Evolutionary conservation across 2,797 vertebrate genomes (phyloP).

Genomic region (Sebastes itinus): DNA sequence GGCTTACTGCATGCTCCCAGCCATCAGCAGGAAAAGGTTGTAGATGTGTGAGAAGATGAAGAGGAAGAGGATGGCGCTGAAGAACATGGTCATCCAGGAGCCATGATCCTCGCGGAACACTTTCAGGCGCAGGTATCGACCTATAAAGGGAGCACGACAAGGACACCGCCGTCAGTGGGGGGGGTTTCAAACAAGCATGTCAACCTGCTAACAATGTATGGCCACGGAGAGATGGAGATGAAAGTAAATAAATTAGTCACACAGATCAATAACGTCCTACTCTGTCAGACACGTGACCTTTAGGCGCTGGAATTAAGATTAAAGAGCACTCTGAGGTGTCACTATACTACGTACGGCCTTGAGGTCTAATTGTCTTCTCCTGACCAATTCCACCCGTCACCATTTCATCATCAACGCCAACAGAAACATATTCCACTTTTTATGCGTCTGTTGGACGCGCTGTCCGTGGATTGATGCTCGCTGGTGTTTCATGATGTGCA

Average conservation of each 20-base stretch:
- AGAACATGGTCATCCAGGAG: slow-evolving; percentile 99
- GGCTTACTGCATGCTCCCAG: slow-evolving; percentile 92
- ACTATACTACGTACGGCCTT: not conserved
- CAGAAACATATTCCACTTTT: not conserved
- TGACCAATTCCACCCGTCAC: slow-evolving; percentile 1
- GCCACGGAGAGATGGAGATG: slow-evolving; percentile 34
- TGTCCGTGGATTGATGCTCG: not conserved
- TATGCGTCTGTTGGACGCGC: not conserved
- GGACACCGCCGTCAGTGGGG: slow-evolving; percentile 55
- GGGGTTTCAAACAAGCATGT: slow-evolving; percentile 27
- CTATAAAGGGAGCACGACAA: slow-evolving; percentile 75
- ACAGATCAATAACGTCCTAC: slow-evolving; percentile 56
- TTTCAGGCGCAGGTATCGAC: slow-evolving; percentile 94
- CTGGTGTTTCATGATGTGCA: slow-evolving; percentile 41
- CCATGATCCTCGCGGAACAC: slow-evolving; percentile 98
- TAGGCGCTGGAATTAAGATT: slow-evolving; percentile 56
- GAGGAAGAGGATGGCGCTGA: slow-evolving; percentile 96
- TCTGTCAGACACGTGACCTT: slow-evolving; percentile 45
- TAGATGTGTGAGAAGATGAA: slow-evolving; percentile 99
- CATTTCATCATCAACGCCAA: not conserved
- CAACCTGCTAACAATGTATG: slow-evolving; percentile 26
- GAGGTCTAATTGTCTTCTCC: slow-evolving; percentile 30
- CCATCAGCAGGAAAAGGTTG: slow-evolving; percentile 93
- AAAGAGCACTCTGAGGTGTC: slow-evolving; percentile 55
- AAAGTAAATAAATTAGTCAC: slow-evolving; percentile 56